phyloP scores from a whole-genome alignment of 2,113 vertebrate genomes.

The Lagopus leucura region DNA sequence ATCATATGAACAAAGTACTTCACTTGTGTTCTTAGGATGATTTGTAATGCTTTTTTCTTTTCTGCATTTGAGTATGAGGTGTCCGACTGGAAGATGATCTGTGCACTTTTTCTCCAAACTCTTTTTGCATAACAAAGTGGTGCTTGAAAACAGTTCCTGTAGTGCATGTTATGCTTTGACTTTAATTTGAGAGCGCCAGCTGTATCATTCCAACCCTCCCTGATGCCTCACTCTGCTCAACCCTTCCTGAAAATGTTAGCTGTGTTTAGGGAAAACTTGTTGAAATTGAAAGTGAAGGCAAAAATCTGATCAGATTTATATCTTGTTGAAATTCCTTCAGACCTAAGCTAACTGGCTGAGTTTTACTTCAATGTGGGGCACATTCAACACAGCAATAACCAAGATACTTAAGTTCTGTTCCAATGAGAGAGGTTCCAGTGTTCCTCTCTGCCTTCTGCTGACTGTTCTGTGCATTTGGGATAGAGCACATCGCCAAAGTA shows the following conservation, averaged over 20 bases:
- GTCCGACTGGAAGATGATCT: background rate
- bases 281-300: background rate
- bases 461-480: accelerated
- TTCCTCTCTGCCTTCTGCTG: accelerated
- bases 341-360: background rate
- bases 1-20: background rate
- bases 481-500: accelerated
- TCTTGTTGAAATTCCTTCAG: background rate
- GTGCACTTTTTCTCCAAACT: background rate
- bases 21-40: background rate
- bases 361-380: background rate
- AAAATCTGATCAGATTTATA: background rate
- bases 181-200: background rate
- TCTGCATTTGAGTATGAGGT: background rate
- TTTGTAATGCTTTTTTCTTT: background rate
- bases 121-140: background rate
- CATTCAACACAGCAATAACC: background rate
- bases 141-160: background rate
- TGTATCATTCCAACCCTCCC: background rate
- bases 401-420: background rate
- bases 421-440: background rate
- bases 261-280: background rate
- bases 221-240: background rate
- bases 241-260: background rate
- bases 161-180: background rate